phyloP scores from a whole-genome alignment of 1,140 invertebrate species.

The Drosophila neocordata region DNA sequence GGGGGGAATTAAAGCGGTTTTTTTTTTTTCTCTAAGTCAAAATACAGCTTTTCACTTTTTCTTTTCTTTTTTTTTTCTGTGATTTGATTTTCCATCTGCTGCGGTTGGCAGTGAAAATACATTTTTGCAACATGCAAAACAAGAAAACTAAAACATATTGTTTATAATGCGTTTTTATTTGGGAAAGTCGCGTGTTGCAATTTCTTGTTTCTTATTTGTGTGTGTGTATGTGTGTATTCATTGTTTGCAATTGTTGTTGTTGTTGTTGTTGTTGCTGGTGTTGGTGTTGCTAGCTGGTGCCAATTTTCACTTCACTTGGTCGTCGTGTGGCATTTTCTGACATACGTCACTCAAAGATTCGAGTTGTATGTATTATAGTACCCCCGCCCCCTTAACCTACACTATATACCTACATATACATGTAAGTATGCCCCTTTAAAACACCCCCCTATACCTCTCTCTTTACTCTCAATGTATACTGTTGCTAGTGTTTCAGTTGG shows the following conservation, averaged over 20 bases:
- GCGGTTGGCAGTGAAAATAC: slow-evolving; percentile 71
- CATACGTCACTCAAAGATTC: slow-evolving; percentile 74
- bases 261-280: slow-evolving; percentile 28
- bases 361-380: slow-evolving; percentile 29
- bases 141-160: slow-evolving; percentile 67
- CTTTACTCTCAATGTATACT: background rate
- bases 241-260: slow-evolving; percentile 41
- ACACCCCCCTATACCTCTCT: background rate
- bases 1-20: background rate
- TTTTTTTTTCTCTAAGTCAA: slow-evolving; percentile 40
- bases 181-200: slow-evolving; percentile 77
- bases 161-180: slow-evolving; percentile 81
- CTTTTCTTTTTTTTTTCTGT: slow-evolving; percentile 35
- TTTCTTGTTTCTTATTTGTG: slow-evolving; percentile 44
- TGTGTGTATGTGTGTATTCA: slow-evolving; percentile 10
- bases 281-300: slow-evolving; percentile 37
- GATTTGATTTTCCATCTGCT: slow-evolving; percentile 74
- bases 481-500: slow-evolving; percentile 49
- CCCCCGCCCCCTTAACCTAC: slow-evolving; percentile 2
- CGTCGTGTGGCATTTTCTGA: slow-evolving; percentile 75
- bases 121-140: slow-evolving; percentile 41
- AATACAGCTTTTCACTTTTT: slow-evolving; percentile 73
- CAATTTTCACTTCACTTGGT: slow-evolving; percentile 76
- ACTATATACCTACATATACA: no score
- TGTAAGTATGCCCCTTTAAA: no score